Evolutionary conservation across 2,888 invertebrate genomes (phyloP).

Genomic region (Phytoseiulus persimilis): DNA sequence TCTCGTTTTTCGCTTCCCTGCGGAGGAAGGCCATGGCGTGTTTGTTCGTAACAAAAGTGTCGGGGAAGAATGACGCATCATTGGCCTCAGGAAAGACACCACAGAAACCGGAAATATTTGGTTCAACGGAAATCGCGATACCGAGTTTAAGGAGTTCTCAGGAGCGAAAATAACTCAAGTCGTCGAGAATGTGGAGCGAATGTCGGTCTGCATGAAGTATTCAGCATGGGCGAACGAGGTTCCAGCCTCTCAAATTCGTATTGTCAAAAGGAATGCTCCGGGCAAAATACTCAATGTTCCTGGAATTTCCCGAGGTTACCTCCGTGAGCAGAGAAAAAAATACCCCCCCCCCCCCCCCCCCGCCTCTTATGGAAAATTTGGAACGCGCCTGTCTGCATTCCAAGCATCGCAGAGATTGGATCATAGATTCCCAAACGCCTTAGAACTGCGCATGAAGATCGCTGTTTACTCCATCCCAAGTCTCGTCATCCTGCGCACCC

Average conservation of each 20-base stretch:
- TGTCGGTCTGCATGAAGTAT: no score
- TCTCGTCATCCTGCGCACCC: background rate
- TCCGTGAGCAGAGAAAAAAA: no score
- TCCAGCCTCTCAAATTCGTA: no score
- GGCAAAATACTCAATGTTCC: no score
- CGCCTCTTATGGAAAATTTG: no score
- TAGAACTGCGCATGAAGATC: background rate
- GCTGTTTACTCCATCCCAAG: background rate
- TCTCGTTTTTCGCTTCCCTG: background rate
- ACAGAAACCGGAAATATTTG: background rate
- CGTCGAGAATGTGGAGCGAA: background rate
- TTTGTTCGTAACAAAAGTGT: background rate
- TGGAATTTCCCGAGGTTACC: no score
- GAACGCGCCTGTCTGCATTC: no score
- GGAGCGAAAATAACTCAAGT: background rate
- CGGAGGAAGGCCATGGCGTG: background rate
- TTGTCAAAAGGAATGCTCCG: no score
- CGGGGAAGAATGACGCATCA: background rate
- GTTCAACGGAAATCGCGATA: background rate
- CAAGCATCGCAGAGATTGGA: background rate
- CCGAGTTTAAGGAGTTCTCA: background rate
- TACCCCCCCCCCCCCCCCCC: no score
- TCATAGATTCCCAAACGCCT: background rate
- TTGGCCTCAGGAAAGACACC: background rate
- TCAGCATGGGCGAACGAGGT: no score